Evolutionary conservation across 2,797 vertebrate species (phyloP).

Genomic region (Botia almorhae): DNA sequence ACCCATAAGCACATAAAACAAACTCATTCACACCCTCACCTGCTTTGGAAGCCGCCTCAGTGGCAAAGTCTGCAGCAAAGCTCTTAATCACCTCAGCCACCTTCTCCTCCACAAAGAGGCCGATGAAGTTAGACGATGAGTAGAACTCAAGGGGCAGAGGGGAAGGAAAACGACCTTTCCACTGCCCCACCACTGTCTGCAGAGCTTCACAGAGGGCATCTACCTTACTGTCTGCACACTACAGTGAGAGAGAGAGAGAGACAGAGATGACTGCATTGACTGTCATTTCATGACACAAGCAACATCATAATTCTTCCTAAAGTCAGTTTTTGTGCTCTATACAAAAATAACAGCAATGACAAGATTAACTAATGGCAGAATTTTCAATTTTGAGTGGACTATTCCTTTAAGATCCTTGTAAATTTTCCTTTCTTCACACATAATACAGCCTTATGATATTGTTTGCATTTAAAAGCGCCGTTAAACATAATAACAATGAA

Average conservation of each 20-base stretch:
- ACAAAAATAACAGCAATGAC: too few species aligned
- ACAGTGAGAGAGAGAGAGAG: constrained; percentile 41
- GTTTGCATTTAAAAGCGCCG: too few species aligned
- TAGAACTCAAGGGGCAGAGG: constrained; percentile 94
- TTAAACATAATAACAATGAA: background rate
- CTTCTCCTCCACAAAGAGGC: constrained; percentile 96
- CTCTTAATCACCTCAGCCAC: constrained; percentile 92
- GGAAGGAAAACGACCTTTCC: constrained; percentile 88
- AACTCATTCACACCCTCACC: constrained; percentile 72
- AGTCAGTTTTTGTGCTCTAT: too few species aligned
- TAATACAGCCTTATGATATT: too few species aligned
- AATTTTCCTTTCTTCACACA: too few species aligned
- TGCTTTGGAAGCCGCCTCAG: constrained; percentile 89
- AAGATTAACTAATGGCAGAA: too few species aligned
- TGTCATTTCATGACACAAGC: too few species aligned
- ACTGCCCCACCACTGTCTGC: constrained; percentile 86
- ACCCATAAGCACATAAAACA: background rate
- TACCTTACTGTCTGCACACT: constrained; percentile 95
- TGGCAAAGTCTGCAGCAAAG: constrained; percentile 92
- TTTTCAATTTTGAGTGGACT: too few species aligned
- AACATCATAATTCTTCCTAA: too few species aligned
- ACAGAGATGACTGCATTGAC: background rate
- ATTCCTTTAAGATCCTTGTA: too few species aligned
- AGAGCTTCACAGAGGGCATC: constrained; percentile 89
- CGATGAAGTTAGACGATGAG: constrained; percentile 94